Base-by-base conservation (phyloP, 1,140 invertebrate genomes). In the Araneus ventricosus region DNA sequence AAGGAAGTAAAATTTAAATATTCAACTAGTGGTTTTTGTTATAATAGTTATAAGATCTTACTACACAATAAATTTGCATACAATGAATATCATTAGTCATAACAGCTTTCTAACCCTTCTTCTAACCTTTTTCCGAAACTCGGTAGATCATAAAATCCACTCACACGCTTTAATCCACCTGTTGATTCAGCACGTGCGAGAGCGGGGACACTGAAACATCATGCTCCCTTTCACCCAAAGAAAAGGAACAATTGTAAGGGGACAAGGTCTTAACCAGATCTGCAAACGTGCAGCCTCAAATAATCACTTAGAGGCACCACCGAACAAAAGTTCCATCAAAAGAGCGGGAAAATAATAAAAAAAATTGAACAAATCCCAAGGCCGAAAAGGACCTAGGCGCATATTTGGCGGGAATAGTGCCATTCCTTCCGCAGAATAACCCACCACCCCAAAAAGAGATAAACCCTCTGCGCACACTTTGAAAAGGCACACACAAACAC, bases 151-250 rank as follows among this genome's bases (percentile, higher is more conserved):
- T 20, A 27, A 34, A 75, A 75, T 34, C 70, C 70, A 20, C 70
- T 30, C 70, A 27, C 70, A 37, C 70, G 17, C 34, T 75, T 20
- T 75, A 75, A 75, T 20, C 20, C 14, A 37, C 17, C 30, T 75
- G 70, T 34, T 75, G 70, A 75, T 75, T 30, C 34, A 75, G 70
- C 82, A 84, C 82, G 82, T 84, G 82, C 45, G 45, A 75, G 20
- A 84, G 10, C 82, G 24, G 39, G 22, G 82, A 87, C 59, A 75
- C n/a, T 61, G 41, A 87, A 63, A 91, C 89, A 91, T 67, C 89
- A 91, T 91, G 89, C 89, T 91, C 89, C 70, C 89, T 91, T 91
- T 91, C 89, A 7, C 80, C 27, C 79, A 52, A 37, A 84, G 89
- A 91, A 91, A 84, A 59, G 79, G 27, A 61, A 52, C 39, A 61